Percentiles rank a stretch among this genome's conserved stretches.
Evolutionary conservation across 2,113 vertebrate species (phyloP).

Genomic region (Chamaea fasciata): DNA sequence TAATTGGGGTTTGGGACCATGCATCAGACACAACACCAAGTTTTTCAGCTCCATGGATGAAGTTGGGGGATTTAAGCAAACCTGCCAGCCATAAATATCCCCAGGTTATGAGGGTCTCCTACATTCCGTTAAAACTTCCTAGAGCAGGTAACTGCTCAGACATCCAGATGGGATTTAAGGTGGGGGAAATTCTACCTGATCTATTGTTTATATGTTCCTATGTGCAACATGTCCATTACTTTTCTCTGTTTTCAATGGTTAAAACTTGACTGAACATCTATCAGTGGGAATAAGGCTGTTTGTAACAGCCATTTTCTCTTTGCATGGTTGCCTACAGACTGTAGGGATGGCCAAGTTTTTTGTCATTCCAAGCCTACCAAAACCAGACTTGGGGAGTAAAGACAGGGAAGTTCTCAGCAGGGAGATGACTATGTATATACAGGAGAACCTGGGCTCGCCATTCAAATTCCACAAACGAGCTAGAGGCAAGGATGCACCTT

Average conservation of each 20-base stretch:
- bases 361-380: neutral
- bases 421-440: too few species aligned
- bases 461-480: fast-evolving
- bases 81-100: neutral
- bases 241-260: neutral
- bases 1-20: neutral
- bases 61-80: neutral
- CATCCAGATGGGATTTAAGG: neutral
- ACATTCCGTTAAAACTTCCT: neutral
- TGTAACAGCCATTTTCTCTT: neutral
- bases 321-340: neutral
- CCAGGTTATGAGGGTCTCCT: neutral
- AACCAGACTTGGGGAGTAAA: neutral
- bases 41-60: neutral
- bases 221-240: neutral
- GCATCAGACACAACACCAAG: neutral
- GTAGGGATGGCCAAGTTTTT: neutral
- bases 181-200: neutral
- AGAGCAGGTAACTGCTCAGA: neutral
- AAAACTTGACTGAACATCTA: neutral
- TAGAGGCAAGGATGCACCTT: neutral
- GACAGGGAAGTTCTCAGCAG: neutral
- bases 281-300: neutral
- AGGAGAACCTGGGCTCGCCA: neutral
- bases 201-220: neutral